Conservation (phyloP, 1,140 invertebrate genomes). For the Aphis craccivora region DNA sequence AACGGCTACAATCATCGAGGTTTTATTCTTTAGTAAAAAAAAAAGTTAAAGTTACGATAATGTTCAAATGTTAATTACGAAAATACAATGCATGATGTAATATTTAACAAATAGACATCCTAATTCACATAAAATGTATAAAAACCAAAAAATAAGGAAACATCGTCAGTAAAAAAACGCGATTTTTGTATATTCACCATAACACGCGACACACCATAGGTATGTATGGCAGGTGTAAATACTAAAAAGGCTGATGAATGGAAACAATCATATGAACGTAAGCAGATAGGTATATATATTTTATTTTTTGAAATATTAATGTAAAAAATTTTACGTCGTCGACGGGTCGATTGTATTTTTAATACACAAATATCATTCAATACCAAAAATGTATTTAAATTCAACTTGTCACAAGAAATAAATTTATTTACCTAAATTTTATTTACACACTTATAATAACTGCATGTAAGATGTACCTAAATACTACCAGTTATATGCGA, state of each 20-base stretch:
- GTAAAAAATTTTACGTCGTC: neutral
- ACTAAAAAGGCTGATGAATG: neutral
- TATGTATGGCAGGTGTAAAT: neutral
- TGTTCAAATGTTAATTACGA: neutral
- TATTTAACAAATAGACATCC: neutral
- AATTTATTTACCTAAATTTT: constrained; percentile 3
- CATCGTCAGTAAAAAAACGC: neutral
- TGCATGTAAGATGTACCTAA: neutral
- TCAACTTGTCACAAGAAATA: neutral
- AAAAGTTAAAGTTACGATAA: neutral
- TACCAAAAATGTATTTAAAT: neutral
- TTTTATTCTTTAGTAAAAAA: neutral
- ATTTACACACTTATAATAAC: neutral
- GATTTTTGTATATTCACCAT: neutral
- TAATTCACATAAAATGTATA: neutral
- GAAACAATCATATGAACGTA: neutral
- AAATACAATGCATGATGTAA: neutral
- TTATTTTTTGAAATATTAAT: neutral
- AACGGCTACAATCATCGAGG: too few relatives aligned
- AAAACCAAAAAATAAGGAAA: neutral
- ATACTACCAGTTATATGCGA: neutral
- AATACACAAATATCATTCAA: neutral
- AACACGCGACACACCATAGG: neutral
- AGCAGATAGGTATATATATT: neutral
- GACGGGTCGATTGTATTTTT: neutral